A percentile compares a stretch with the other conserved stretches of the same genome.
Conservation (phyloP, 2,888 invertebrate genomes). For the Himalopsyche tibetana region DNA sequence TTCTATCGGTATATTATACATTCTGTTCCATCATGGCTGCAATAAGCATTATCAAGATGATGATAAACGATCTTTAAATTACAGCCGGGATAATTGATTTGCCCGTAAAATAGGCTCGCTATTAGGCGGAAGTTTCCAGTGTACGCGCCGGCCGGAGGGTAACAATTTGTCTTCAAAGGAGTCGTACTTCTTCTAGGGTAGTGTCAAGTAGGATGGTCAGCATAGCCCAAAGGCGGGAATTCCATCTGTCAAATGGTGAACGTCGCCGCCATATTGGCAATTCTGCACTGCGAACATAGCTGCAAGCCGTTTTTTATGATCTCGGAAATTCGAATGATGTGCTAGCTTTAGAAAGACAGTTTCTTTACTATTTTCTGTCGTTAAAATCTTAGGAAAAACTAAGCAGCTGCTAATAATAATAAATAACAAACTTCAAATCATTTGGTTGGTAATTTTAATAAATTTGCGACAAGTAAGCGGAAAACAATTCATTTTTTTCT, state of each 20-base stretch:
- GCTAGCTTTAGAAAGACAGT: too few species aligned
- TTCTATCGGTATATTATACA: slow-evolving; percentile 21
- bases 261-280: slow-evolving; percentile 42
- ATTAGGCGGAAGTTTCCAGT: slow-evolving; percentile 50
- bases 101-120: slow-evolving; percentile 47
- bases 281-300: not conserved
- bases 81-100: slow-evolving; percentile 55
- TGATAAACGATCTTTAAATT: slow-evolving; percentile 57
- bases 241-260: slow-evolving; percentile 46
- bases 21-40: slow-evolving; percentile 7
- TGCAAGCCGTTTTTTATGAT: slow-evolving; percentile 20
- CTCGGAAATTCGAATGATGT: too few species aligned
- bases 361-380: too few species aligned
- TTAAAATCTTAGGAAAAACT: too few species aligned
- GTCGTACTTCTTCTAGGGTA: slow-evolving; percentile 41
- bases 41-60: slow-evolving; percentile 14
- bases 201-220: slow-evolving; percentile 39
- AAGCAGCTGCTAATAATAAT: too few species aligned
- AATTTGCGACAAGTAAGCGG: too few species aligned
- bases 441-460: too few species aligned
- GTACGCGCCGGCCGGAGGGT: slow-evolving; percentile 49
- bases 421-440: too few species aligned
- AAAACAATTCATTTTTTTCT: too few species aligned
- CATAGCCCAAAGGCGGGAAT: slow-evolving; percentile 52
- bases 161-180: slow-evolving; percentile 53